Conservation (phyloP, 2,888 invertebrate genomes). For the Cataglyphis cursor region DNA sequence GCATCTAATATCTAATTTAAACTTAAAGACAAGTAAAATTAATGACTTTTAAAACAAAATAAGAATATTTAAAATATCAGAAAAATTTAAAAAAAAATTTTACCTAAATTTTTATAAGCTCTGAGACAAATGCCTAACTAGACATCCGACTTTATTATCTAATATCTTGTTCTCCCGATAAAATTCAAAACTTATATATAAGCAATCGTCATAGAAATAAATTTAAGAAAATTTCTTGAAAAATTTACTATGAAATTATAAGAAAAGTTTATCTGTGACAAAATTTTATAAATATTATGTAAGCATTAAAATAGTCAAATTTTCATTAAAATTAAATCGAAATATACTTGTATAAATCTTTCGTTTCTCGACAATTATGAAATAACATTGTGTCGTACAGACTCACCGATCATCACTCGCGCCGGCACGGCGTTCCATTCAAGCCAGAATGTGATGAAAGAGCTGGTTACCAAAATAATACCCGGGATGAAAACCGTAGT, state of each 20-base stretch:
- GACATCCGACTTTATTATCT: not conserved
- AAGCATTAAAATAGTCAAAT: not conserved
- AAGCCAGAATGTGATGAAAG: slow-evolving; percentile 99
- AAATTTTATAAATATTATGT: not conserved
- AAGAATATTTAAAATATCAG: not conserved
- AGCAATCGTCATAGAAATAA: not conserved
- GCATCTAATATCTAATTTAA: not conserved
- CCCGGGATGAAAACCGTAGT: slow-evolving; percentile 98
- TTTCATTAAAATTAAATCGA: not conserved
- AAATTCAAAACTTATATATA: not conserved
- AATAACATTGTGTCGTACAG: not conserved
- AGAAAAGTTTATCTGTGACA: not conserved
- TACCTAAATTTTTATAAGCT: not conserved
- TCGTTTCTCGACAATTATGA: not conserved
- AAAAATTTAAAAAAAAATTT: not conserved
- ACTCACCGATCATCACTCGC: slow-evolving; percentile 97
- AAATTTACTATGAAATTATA: no score
- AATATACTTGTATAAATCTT: not conserved
- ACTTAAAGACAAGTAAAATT: not conserved
- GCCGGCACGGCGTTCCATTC: slow-evolving; percentile 99
- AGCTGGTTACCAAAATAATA: slow-evolving; percentile 98
- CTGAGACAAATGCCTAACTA: not conserved
- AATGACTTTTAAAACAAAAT: not conserved
- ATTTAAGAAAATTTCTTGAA: not conserved
- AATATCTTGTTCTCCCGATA: not conserved